Percentiles rank a stretch among this genome's conserved stretches.
Evolutionary conservation across 2,888 invertebrate species (phyloP).

Genomic region (Metalampra italica): DNA sequence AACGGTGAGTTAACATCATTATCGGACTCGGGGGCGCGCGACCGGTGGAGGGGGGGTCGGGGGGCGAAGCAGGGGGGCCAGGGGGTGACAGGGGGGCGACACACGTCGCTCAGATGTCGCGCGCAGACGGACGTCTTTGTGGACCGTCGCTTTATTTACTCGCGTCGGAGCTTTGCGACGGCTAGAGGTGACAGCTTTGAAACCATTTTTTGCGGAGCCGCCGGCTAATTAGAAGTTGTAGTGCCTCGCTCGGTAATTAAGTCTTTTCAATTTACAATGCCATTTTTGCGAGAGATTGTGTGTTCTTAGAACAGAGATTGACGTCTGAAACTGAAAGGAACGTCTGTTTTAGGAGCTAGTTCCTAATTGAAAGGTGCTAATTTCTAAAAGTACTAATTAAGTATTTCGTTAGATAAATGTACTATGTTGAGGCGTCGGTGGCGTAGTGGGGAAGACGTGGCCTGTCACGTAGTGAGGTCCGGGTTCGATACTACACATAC

Average conservation of each 20-base stretch:
- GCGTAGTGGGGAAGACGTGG: no score
- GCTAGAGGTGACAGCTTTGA: constrained; percentile 60
- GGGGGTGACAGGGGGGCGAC: constrained; percentile 38
- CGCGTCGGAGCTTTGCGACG: constrained; percentile 45
- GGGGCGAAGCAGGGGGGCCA: constrained; percentile 15
- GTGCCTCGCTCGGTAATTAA: constrained; percentile 17
- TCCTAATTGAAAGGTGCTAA: no score
- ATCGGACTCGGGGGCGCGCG: constrained; percentile 39
- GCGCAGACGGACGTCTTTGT: constrained; percentile 77
- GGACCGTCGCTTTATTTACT: constrained; percentile 73
- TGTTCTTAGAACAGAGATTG: neutral
- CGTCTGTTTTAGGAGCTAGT: no score
- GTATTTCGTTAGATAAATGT: no score
- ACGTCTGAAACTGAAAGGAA: neutral
- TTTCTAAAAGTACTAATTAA: no score
- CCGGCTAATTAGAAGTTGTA: constrained; percentile 35
- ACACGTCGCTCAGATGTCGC: constrained; percentile 77
- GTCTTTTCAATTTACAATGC: constrained; percentile 5
- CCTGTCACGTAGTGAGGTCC: no score
- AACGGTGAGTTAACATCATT: constrained; percentile 76
- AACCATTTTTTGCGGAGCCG: constrained; percentile 37
- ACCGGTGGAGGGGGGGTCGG: constrained; percentile 15
- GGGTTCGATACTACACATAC: no score
- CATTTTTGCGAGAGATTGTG: neutral
- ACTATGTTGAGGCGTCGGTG: no score